These are phyloP conservation scores for Poecilia picta DNA, from an alignment of 2,797 vertebrate genomes.

Conservation along the genomic window DNA sequence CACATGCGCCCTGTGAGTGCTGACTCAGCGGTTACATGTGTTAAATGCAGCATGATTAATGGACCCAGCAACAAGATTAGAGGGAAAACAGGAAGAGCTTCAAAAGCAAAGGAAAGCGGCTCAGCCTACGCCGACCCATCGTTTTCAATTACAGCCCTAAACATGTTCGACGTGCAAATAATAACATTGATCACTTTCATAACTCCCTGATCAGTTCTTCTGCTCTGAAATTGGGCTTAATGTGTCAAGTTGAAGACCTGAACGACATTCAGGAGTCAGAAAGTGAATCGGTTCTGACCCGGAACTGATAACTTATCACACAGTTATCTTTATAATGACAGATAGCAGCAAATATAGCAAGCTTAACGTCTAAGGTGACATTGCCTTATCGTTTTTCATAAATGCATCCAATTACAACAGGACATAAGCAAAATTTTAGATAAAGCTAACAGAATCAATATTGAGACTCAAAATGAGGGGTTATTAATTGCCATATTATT, in stretches of 20 bases:
- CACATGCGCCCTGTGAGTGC: constrained; percentile 14
- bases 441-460: background rate
- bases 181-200: background rate
- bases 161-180: background rate
- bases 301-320: background rate
- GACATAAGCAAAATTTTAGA: background rate
- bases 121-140: background rate
- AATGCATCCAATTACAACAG: background rate
- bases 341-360: background rate
- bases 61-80: constrained; percentile 36
- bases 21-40: constrained; percentile 57
- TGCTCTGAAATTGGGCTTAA: background rate
- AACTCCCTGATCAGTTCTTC: background rate
- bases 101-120: constrained; percentile 28
- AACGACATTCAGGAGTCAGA: background rate
- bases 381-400: background rate
- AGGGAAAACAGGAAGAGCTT: constrained; percentile 34
- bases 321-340: background rate
- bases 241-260: background rate
- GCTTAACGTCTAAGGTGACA: background rate
- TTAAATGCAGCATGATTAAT: constrained; percentile 71
- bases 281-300: background rate
- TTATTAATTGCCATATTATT: background rate
- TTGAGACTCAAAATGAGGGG: no score
- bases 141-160: constrained; percentile 6